These are phyloP conservation scores for Trissolcus japonicus DNA, from an alignment of 2,888 invertebrate species.

Conservation along the genomic window DNA sequence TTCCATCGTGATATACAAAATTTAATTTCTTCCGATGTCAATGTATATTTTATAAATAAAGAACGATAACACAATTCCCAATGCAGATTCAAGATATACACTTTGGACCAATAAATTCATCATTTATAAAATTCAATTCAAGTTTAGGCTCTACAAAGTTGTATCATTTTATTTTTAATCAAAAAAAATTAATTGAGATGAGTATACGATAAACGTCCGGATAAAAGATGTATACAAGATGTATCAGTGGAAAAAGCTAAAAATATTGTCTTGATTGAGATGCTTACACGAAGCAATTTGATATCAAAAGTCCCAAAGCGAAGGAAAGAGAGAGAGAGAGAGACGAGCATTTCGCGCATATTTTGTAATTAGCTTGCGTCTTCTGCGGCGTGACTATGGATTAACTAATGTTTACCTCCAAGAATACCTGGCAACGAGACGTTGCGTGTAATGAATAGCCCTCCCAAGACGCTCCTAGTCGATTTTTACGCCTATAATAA, in stretches of 20 bases:
- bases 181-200: no score
- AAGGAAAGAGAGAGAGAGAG: not conserved
- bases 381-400: constrained; percentile 9
- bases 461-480: constrained; percentile 3
- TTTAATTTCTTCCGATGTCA: no score
- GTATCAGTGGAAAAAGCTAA: no score
- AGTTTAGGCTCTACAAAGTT: constrained; percentile 9
- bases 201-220: no score
- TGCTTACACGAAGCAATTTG: constrained; percentile 7
- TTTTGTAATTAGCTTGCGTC: constrained; percentile 14
- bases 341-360: constrained; percentile 11
- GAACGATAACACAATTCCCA: no score
- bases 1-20: no score
- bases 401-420: constrained; percentile 17
- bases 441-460: constrained; percentile 21
- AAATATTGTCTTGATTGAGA: not conserved
- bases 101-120: constrained; percentile 11
- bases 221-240: no score
- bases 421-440: constrained; percentile 27
- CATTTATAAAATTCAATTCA: not conserved
- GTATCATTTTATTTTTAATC: not conserved
- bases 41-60: no score
- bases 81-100: constrained; percentile 7
- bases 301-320: constrained; percentile 1
- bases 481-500: constrained; percentile 11